A percentile compares a stretch with the other conserved stretches of the same genome.
phyloP scores from a whole-genome alignment of 2,888 invertebrate genomes.

The Galerucella calmariensis region DNA sequence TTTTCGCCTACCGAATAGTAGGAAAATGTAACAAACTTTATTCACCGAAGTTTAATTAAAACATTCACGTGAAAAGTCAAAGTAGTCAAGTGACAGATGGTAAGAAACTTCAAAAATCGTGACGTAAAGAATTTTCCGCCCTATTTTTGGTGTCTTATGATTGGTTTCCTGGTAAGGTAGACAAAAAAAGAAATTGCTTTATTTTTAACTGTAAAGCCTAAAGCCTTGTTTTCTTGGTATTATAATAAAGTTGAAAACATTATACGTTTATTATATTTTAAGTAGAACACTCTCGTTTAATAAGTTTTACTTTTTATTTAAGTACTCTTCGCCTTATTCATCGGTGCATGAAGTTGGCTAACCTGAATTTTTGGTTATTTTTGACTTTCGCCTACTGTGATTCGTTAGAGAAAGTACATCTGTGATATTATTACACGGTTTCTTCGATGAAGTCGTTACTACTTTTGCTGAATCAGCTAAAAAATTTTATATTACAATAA shows the following conservation, averaged over 20 bases:
- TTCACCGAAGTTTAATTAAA: too few relatives aligned
- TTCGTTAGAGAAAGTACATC: conserved; percentile 33
- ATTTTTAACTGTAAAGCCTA: too few relatives aligned
- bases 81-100: too few relatives aligned
- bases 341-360: conserved; percentile 30
- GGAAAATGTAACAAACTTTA: too few relatives aligned
- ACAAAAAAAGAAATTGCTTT: too few relatives aligned
- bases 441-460: not conserved
- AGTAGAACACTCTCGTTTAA: conserved; percentile 14
- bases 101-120: too few relatives aligned
- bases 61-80: too few relatives aligned
- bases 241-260: not conserved
- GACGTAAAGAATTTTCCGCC: too few relatives aligned
- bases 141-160: too few relatives aligned
- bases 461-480: not conserved
- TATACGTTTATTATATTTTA: not conserved
- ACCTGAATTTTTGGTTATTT: conserved; percentile 39
- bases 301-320: conserved; percentile 15
- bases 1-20: too few relatives aligned
- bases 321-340: conserved; percentile 14
- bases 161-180: too few relatives aligned
- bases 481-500: not conserved
- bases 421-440: not conserved
- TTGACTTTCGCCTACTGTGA: conserved; percentile 28
- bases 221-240: not conserved